Percentiles rank a stretch among this genome's conserved stretches.
Evolutionary conservation across 2,113 vertebrate species (phyloP).

Genomic region (Caracal caracal): DNA sequence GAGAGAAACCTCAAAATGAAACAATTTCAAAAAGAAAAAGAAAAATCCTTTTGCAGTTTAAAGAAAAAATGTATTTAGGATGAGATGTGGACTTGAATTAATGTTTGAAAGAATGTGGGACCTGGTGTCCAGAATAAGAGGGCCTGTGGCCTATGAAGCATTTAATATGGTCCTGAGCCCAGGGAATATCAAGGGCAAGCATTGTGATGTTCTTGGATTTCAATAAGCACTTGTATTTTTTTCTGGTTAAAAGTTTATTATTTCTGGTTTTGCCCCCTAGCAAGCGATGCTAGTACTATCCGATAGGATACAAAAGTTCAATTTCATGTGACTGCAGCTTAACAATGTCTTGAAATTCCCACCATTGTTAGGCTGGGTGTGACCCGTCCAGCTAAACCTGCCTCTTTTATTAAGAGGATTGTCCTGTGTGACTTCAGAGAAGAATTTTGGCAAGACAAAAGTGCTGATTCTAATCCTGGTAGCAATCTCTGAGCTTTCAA

Average conservation of each 20-base stretch:
- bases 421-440: conserved; percentile 39
- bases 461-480: conserved; percentile 67
- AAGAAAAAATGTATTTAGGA: conserved; percentile 19
- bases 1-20: conserved; percentile 20
- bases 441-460: conserved; percentile 56
- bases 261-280: neutral
- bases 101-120: neutral
- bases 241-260: conserved; percentile 1
- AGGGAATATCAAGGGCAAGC: neutral
- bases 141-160: neutral
- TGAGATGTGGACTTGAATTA: neutral
- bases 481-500: conserved; percentile 43
- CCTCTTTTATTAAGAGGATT: conserved; percentile 45
- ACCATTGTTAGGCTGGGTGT: neutral
- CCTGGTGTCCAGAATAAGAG: neutral
- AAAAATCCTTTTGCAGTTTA: neutral
- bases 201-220: neutral
- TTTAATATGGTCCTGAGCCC: neutral
- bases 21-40: neutral
- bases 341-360: neutral
- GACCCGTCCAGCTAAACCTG: neutral
- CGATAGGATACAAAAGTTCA: neutral
- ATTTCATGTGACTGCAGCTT: neutral
- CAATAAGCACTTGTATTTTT: neutral
- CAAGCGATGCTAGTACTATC: neutral